Evolutionary conservation across 2,888 invertebrate genomes (phyloP), one percentile per base, ranked within the genome.

Genomic region (Plebejus melissa): DNA sequence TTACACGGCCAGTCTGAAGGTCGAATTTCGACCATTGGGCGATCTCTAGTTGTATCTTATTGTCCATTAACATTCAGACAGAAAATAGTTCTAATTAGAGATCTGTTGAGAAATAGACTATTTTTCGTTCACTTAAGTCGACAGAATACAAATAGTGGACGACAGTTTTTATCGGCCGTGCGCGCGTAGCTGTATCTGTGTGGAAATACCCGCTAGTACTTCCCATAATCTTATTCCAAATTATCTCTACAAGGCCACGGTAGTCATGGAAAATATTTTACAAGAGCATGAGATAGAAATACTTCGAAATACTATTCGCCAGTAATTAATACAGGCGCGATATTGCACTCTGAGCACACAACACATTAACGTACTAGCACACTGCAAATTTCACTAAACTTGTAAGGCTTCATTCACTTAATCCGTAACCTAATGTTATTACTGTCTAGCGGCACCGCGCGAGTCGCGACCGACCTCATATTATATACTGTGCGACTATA

Each of bases 401-500:
- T 77, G 75, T 76, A 76, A 75, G 60, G 76, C 77, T 76, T 76
- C 76, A 76, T 72, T 74, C 32, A 77, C 76, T 77, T 76, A 76
- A 74, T 78, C 75, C 77, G 77, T 82, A 80, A 81, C 79, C 83
- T 84, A 85, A 82, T 80, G 83, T 83, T 83, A 86, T 82, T 85
- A 80, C 87, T 87, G 88, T 54, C 54, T 85, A 86, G 76, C 58
- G 58, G 74, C 75, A 70, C 57, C 71, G 65, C 74, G 86, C 88
- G 54, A 54, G 16, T 16, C 74, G 86, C 88, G 54, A 54, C 54
- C 54, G 16, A 88, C 83, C 83, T 81, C 82, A 82, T 82, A 82
- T 83, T 60, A 84, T 83, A 82, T 82, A 83, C 84, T 84, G 83
- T 83, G 81, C 82, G 82, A 81, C 82, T 81, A 81, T 76, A 80